Evolutionary conservation across 2,797 vertebrate species (phyloP).

Genomic region (Babyrousa celebensis): DNA sequence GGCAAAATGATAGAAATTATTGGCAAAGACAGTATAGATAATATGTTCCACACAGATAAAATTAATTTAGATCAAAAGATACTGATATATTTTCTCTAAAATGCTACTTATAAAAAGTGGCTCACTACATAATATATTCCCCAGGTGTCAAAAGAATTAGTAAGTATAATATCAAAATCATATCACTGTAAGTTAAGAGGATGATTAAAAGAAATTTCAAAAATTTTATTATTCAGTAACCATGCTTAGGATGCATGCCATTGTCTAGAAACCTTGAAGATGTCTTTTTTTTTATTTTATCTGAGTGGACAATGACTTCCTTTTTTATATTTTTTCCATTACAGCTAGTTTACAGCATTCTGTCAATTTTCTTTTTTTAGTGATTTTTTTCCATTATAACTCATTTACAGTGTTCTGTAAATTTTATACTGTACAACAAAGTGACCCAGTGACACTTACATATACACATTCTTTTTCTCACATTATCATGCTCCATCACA

Average conservation of each 20-base stretch:
- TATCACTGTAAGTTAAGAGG: neutral
- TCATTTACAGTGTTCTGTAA: no score
- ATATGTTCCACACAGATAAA: neutral
- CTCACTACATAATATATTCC: neutral
- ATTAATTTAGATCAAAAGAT: neutral
- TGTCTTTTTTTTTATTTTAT: neutral
- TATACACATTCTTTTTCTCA: no score
- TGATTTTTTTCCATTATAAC: no score
- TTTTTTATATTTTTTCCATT: no score
- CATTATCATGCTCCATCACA: no score
- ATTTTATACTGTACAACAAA: no score
- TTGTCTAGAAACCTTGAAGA: constrained; percentile 28
- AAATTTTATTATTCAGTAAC: constrained; percentile 30
- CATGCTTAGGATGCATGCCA: neutral
- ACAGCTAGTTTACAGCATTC: no score
- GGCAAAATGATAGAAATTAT: neutral
- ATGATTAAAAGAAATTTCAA: constrained; percentile 35
- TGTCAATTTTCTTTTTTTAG: no score
- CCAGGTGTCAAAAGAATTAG: neutral
- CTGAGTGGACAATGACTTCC: neutral
- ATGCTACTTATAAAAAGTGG: constrained; percentile 17
- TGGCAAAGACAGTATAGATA: neutral
- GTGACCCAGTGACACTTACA: no score
- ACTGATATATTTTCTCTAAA: neutral
- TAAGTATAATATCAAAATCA: constrained; percentile 41